Percentiles rank a stretch among this genome's conserved stretches.
phyloP scores from a whole-genome alignment of 2,888 invertebrate genomes.

The Melanotus villosus region DNA sequence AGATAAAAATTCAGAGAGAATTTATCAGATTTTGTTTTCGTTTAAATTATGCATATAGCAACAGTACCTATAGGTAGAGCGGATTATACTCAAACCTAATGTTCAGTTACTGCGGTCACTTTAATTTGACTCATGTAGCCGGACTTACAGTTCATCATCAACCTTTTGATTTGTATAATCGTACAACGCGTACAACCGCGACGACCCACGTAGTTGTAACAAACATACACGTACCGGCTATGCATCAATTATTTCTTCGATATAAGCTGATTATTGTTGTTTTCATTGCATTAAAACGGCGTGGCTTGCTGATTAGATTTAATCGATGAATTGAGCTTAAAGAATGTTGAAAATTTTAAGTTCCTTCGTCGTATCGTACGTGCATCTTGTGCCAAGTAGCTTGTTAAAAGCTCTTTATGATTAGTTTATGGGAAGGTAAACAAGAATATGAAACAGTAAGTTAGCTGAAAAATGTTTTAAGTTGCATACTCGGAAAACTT shows the following conservation, averaged over 20 bases:
- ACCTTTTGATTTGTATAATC: conserved; percentile 19
- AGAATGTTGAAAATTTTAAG: background rate
- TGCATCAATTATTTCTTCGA: conserved; percentile 29
- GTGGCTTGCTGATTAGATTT: conserved; percentile 13
- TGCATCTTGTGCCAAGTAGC: background rate
- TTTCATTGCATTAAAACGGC: conserved; percentile 4
- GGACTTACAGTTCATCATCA: conserved; percentile 23
- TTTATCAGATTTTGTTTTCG: no score
- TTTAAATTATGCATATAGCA: background rate
- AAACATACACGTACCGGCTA: conserved; percentile 20
- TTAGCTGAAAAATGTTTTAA: no score
- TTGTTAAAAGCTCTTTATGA: no score
- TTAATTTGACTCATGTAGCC: conserved; percentile 15
- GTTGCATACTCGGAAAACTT: no score
- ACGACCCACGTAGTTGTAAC: conserved; percentile 24
- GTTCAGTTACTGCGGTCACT: conserved; percentile 8
- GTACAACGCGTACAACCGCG: conserved; percentile 24
- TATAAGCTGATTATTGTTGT: conserved; percentile 28
- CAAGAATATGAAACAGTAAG: no score
- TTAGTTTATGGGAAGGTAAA: no score
- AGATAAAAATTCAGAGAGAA: no score
- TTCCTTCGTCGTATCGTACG: no score
- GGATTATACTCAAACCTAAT: conserved; percentile 2
- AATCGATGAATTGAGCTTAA: background rate
- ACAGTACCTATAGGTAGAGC: no score